Evolutionary conservation across 2,888 invertebrate genomes (phyloP).

Genomic region (Heliconius erato): DNA sequence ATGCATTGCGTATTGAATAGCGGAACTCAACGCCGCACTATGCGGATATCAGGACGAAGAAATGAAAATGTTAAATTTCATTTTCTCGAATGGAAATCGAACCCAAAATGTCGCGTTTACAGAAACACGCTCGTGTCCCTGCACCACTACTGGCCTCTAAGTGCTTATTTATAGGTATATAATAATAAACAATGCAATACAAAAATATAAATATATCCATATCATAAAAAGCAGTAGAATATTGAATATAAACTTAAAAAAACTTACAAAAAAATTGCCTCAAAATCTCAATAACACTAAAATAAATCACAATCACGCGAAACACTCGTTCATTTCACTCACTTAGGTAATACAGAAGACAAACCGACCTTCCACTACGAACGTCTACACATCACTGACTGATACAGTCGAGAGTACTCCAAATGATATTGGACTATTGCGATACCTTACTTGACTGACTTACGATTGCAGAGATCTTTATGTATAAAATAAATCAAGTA

Average conservation of each 20-base stretch:
- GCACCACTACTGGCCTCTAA: no score
- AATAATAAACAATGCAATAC: no score
- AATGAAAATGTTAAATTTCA: no score
- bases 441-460: not conserved
- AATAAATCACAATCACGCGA: slow-evolving; percentile 26
- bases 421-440: slow-evolving; percentile 3
- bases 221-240: no score
- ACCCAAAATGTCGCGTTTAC: no score
- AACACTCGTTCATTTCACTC: slow-evolving; percentile 42
- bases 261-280: not conserved
- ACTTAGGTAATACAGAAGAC: slow-evolving; percentile 14
- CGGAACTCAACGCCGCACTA: no score
- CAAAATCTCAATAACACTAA: slow-evolving; percentile 2
- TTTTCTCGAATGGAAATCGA: no score
- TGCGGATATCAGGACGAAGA: no score
- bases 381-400: slow-evolving; percentile 39
- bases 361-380: slow-evolving; percentile 27
- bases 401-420: slow-evolving; percentile 16
- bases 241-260: not conserved
- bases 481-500: not conserved
- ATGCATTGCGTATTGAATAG: no score
- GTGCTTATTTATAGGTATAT: no score
- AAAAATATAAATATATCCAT: no score
- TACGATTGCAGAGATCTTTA: not conserved
- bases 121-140: no score